Evolutionary conservation across 2,888 invertebrate species (phyloP).

Genomic region (Argyresthia goedartella): DNA sequence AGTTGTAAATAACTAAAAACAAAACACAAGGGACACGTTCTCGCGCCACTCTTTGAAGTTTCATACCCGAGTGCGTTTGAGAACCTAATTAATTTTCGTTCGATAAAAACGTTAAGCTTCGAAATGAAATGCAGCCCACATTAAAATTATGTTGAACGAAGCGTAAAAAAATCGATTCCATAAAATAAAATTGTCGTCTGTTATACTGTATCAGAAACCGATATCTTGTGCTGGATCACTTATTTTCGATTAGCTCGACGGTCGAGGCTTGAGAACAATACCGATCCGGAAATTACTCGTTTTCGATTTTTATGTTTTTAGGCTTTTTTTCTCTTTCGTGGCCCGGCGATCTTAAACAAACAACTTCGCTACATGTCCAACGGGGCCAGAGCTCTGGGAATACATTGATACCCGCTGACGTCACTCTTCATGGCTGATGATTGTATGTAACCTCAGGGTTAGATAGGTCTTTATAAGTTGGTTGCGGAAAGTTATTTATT

Average conservation of each 20-base stretch:
- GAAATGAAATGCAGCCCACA: slow-evolving; percentile 20
- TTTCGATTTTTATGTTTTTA: slow-evolving; percentile 56
- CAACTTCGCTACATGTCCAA: slow-evolving; percentile 25
- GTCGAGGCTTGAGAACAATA: slow-evolving; percentile 51
- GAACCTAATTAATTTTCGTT: neutral
- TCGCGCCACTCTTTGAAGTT: neutral
- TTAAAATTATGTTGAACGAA: slow-evolving; percentile 20
- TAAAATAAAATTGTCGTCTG: slow-evolving; percentile 49
- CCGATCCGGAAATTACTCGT: slow-evolving; percentile 61
- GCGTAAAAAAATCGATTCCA: slow-evolving; percentile 46
- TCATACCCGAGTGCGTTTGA: neutral
- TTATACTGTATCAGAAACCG: slow-evolving; percentile 36
- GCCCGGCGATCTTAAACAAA: slow-evolving; percentile 38
- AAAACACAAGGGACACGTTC: no score
- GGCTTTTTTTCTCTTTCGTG: slow-evolving; percentile 44
- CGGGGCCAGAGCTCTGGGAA: slow-evolving; percentile 20
- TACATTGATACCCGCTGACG: slow-evolving; percentile 2
- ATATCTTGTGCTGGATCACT: slow-evolving; percentile 67
- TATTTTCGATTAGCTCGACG: slow-evolving; percentile 61
- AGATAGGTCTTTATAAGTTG: slow-evolving; percentile 10
- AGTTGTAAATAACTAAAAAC: slow-evolving; percentile 20
- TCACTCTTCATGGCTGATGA: slow-evolving; percentile 7
- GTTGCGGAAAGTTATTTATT: slow-evolving; percentile 13
- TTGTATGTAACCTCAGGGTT: slow-evolving; percentile 12
- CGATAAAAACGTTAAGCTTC: neutral